Evolutionary conservation across 2,888 invertebrate species (phyloP).

Genomic region (Sarcophaga carnaria): DNA sequence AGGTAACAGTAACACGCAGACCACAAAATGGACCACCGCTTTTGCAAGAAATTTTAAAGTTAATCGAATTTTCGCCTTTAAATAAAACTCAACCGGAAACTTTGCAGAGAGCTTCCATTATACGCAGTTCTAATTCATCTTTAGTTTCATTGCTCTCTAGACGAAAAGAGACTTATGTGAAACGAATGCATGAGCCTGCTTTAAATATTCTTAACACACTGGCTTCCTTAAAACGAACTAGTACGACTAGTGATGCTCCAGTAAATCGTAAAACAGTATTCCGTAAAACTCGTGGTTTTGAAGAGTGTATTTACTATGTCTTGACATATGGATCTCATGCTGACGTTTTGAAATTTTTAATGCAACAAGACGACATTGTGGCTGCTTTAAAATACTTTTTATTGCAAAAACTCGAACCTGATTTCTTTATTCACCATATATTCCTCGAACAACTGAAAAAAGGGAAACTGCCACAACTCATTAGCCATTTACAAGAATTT

Average conservation of each 20-base stretch:
- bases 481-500: conserved; percentile 85
- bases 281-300: conserved; percentile 84
- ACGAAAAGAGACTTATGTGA: conserved; percentile 82
- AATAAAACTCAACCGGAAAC: conserved; percentile 78
- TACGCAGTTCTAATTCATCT: conserved; percentile 79
- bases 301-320: conserved; percentile 92
- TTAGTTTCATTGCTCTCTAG: conserved; percentile 77
- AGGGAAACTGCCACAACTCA: conserved; percentile 85
- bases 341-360: conserved; percentile 89
- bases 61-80: conserved; percentile 84
- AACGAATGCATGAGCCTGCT: conserved; percentile 84
- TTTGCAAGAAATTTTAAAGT: conserved; percentile 87
- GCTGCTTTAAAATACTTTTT: conserved; percentile 88
- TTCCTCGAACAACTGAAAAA: conserved; percentile 87
- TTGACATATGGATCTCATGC: conserved; percentile 89
- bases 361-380: conserved; percentile 87
- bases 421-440: conserved; percentile 88
- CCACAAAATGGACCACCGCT: conserved; percentile 86
- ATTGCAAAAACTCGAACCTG: conserved; percentile 86
- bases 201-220: conserved; percentile 85
- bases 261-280: conserved; percentile 75
- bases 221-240: conserved; percentile 84
- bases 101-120: conserved; percentile 77
- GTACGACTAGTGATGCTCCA: conserved; percentile 75
- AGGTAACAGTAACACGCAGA: conserved; percentile 78